Evolutionary conservation across 2,797 vertebrate genomes (phyloP), one percentile per base, ranked within the genome.

Genomic region (Nannoperca obscura): DNA sequence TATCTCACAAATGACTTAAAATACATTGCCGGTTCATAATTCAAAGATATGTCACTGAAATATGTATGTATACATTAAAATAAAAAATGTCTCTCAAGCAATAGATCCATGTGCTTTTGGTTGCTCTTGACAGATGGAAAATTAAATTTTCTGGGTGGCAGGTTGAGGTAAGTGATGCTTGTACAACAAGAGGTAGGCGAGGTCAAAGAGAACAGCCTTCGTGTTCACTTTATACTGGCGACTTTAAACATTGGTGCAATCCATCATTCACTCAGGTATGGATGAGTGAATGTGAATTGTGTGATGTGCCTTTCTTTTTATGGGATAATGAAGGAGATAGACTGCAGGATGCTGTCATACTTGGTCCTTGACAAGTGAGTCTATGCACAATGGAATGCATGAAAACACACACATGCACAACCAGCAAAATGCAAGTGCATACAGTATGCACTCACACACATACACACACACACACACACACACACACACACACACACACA

Each of bases 131-230:
- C 79, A 85, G 70, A 81, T 72, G 57, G 59, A 81, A 76, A 78
- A 89, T 88, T 62, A 63, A 49, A 89, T 88, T 88, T 88, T 86
- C 53, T 74, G 67, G 65, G 49, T 83, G 65, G 67, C 66, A 55
- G 76, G 59, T 47, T 62, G 62, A 83, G 59, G 68, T 82, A 78
- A 88, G 81, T 73, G 80, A 72, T 84, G 47, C 71, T 76, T 27
- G 58, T 70, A 71, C n/a, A 78, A 69, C 66, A 84, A 64, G 58
- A 81, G 22, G 59, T 30, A 40, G 30, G 36, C 84, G 86, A 78
- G 86, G 87, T 88, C 81, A 88, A 55, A 76, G 24, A 80, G 68
- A 85, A 65, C 14, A 19, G 5, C 72, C 38, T 72, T 40, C 11
- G 3, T 55, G 68, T 81, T 89, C 55, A 52, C 64, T 70, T 74